Percentiles rank a stretch among this genome's conserved stretches.
Evolutionary conservation across 2,888 invertebrate species (phyloP).

Genomic region (Xestia xanthographa): DNA sequence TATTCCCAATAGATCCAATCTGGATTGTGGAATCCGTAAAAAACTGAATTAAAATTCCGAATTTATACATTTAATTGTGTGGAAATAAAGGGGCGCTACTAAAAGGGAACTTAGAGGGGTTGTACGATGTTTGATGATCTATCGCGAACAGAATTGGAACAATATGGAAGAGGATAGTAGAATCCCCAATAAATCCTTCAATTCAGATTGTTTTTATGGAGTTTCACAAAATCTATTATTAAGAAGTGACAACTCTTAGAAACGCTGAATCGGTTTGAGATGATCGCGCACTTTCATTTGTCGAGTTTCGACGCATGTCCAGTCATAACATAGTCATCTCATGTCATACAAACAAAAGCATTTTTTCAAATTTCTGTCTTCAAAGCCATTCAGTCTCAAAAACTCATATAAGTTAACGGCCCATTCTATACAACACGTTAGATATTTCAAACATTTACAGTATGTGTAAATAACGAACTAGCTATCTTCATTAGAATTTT

Average conservation of each 20-base stretch:
- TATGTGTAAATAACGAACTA: neutral
- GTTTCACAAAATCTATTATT: neutral
- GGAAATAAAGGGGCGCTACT: constrained; percentile 13
- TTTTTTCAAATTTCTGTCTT: neutral
- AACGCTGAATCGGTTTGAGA: neutral
- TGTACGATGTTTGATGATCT: constrained; percentile 5
- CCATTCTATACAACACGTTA: neutral
- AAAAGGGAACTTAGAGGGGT: constrained; percentile 17
- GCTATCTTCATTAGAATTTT: neutral
- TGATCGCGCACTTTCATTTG: neutral
- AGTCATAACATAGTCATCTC: no score
- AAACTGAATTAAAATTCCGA: constrained; percentile 9
- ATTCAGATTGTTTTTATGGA: neutral
- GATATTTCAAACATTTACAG: neutral
- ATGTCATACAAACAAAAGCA: neutral
- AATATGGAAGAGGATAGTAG: constrained; percentile 6
- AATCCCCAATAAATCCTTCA: neutral
- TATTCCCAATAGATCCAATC: neutral
- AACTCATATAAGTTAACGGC: neutral
- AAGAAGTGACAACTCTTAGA: neutral
- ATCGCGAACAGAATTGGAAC: neutral
- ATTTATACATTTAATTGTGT: constrained; percentile 17
- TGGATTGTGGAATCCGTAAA: constrained; percentile 7
- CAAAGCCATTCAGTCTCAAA: neutral
- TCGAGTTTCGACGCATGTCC: no score